A percentile compares a stretch with the other conserved stretches of the same genome.
Conservation (phyloP, 1,140 invertebrate genomes). For the Atta cephalotes region DNA sequence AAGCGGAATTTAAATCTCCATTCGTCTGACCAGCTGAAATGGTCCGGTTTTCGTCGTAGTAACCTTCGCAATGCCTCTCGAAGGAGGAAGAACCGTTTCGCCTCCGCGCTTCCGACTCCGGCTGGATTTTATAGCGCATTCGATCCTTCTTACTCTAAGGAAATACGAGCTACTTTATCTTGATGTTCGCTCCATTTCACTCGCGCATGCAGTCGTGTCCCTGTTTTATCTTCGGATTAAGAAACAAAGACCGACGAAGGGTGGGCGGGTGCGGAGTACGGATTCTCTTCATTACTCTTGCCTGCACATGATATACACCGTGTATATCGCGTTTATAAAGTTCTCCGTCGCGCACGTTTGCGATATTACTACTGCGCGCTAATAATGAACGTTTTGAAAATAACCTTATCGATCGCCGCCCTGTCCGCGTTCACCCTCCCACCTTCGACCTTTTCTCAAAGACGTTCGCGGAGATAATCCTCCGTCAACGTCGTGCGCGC, state of each 20-base stretch:
- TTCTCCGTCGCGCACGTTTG: constrained; percentile 2
- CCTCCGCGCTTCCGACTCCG: constrained; percentile 50
- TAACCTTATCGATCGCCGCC: constrained; percentile 38
- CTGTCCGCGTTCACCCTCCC: constrained; percentile 15
- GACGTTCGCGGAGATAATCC: constrained; percentile 51
- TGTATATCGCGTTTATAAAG: constrained; percentile 64
- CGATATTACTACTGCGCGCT: constrained; percentile 60
- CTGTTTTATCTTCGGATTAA: constrained; percentile 79
- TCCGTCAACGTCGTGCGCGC: constrained; percentile 33
- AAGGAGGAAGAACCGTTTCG: constrained; percentile 35
- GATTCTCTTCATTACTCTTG: constrained; percentile 75
- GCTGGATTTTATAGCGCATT: constrained; percentile 75
- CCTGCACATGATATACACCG: constrained; percentile 62
- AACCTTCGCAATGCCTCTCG: constrained; percentile 34
- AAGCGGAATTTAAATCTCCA: constrained; percentile 33
- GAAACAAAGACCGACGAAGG: constrained; percentile 70
- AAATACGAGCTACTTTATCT: constrained; percentile 78
- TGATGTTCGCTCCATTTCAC: constrained; percentile 76
- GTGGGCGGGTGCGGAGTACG: constrained; percentile 57
- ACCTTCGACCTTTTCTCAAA: constrained; percentile 58
- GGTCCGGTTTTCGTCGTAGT: constrained; percentile 25
- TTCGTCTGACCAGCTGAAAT: constrained; percentile 16
- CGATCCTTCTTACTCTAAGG: constrained; percentile 77
- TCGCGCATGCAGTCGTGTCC: constrained; percentile 70
- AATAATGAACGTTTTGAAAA: constrained; percentile 61